Evolutionary conservation across 2,113 vertebrate genomes (phyloP), one percentile per base, ranked within the genome.

Genomic region (Alaudala cheleensis): DNA sequence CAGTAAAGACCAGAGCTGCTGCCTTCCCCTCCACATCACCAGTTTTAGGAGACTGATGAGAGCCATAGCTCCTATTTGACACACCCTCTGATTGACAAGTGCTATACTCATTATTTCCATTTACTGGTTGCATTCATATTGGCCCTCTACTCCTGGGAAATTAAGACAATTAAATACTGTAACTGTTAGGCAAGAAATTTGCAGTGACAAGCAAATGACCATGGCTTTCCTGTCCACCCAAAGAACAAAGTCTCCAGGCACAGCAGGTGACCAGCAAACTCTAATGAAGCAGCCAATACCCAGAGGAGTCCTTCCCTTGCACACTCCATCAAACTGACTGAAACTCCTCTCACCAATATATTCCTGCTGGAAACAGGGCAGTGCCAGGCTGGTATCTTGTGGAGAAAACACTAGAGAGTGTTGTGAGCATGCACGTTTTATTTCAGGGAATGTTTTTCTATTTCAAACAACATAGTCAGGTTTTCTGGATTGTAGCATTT

Each of bases 91-190:
- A 62, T 0, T 86, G 80, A 69, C 50, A 81, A 70, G 24, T 42
- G 33, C 45, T 80, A 19, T 24, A 70, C 26, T 83, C 61, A 91
- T 92, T 86, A 79, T 81, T 95, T 78, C 51, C 56, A 83, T 90
- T 58, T 86, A 50, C 37, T 66, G 42, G 2, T 51, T 74, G 10
- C 26, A 39, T 65, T 37, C 61, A 65, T 25, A 70, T 25, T 65
- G 50, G 20, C 10, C 8, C 39, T 81, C 47, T 37, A 33, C 37
- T 66, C 33, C 64, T 9, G 31, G 62, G 61, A 79, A 94, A 92
- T 96, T 86, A 92, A 83, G 76, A 81, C 61, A 88, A 92, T 88
- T 74, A 93, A 93, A 58, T 10, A 29, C 56, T 49, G 14, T 37
- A 93, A 72, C 3, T 14, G 14, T 81, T 25, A 31, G 42, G 44